Evolutionary conservation across 2,888 invertebrate species (phyloP).

Genomic region (Limnephilus auricula): DNA sequence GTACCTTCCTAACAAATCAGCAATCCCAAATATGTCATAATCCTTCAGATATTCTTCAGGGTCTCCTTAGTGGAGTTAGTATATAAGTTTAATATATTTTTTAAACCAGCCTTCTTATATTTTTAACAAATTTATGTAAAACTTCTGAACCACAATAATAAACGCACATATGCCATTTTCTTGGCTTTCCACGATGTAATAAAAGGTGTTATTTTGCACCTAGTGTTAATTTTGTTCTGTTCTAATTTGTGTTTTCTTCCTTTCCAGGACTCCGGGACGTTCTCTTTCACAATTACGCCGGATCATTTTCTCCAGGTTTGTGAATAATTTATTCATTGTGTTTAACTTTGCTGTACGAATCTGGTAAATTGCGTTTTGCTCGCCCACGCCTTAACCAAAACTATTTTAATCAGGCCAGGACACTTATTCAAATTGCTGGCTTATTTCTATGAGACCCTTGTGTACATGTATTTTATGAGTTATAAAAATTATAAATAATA

Average conservation of each 20-base stretch:
- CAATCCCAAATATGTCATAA: too few relatives aligned
- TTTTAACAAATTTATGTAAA: too few relatives aligned
- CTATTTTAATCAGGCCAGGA: too few relatives aligned
- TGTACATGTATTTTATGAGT: too few relatives aligned
- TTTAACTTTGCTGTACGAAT: neutral
- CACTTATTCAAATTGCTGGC: too few relatives aligned
- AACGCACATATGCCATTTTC: neutral
- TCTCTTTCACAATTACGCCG: neutral
- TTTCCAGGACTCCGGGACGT: slow-evolving; percentile 25
- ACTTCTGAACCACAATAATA: neutral
- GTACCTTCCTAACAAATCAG: too few relatives aligned
- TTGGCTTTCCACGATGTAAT: neutral
- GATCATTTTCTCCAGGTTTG: slow-evolving; percentile 27
- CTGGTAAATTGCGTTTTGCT: neutral
- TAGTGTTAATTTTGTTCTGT: neutral
- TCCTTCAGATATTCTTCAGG: too few relatives aligned
- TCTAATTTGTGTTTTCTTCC: neutral
- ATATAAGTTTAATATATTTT: too few relatives aligned
- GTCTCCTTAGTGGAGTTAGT: too few relatives aligned
- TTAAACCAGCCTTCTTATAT: too few relatives aligned
- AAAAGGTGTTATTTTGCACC: neutral
- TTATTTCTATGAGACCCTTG: too few relatives aligned
- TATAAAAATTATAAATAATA: too few relatives aligned
- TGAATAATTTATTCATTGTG: neutral
- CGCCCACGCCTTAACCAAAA: neutral